A percentile compares a stretch with the other conserved stretches of the same genome.
phyloP scores from a whole-genome alignment of 2,888 invertebrate species.

The Arrhopalites spinosus region DNA sequence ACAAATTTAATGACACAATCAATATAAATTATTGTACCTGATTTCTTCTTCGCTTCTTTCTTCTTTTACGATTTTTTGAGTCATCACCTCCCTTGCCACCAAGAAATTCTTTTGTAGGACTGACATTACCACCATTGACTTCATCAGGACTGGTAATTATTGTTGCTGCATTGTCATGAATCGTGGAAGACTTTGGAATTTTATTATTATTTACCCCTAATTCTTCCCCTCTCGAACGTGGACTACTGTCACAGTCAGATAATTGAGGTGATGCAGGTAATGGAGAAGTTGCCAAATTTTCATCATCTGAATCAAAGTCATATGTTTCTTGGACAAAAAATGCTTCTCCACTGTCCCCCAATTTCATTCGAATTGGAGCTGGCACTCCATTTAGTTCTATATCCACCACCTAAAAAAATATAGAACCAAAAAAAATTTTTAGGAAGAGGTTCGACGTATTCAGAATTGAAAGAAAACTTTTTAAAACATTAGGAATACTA shows the following conservation, averaged over 20 bases:
- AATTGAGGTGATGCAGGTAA: constrained; percentile 69
- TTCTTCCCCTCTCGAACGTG: constrained; percentile 22
- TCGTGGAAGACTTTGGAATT: background rate
- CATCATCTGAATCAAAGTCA: constrained; percentile 67
- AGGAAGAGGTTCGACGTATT: background rate
- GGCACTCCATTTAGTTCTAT: constrained; percentile 96
- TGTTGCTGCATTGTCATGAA: too few relatives aligned
- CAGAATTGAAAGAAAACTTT: too few relatives aligned
- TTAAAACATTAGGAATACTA: too few relatives aligned
- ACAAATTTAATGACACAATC: background rate
- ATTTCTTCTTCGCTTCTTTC: constrained; percentile 52
- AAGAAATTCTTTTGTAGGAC: too few relatives aligned
- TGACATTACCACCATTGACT: too few relatives aligned
- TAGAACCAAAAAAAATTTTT: too few relatives aligned
- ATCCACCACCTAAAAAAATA: constrained; percentile 83
- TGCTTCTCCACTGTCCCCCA: constrained; percentile 98
- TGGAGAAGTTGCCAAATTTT: constrained; percentile 89
- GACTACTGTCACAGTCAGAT: constrained; percentile 37
- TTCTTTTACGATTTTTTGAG: constrained; percentile 49
- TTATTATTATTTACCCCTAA: constrained; percentile 10
- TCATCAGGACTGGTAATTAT: background rate
- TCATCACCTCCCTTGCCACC: constrained; percentile 34
- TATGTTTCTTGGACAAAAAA: constrained; percentile 95
- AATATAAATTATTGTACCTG: constrained; percentile 38
- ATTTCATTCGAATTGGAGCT: constrained; percentile 95